These are phyloP conservation scores for Amblyteles armatorius DNA, from an alignment of 2,888 invertebrate species.

Conservation along the genomic window DNA sequence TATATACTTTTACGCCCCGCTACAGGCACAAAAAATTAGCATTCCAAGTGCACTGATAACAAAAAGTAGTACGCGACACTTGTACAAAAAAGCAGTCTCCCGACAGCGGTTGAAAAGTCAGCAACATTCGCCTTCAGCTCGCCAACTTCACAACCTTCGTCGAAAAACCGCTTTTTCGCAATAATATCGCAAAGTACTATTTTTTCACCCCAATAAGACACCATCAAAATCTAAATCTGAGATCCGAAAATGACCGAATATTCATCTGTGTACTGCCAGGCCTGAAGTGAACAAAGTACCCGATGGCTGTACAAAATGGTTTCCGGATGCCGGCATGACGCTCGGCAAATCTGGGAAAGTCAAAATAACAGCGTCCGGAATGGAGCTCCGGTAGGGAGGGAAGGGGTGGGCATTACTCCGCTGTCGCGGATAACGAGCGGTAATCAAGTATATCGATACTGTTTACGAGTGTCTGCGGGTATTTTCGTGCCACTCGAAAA, in stretches of 20 bases:
- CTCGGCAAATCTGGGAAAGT: conserved; percentile 56
- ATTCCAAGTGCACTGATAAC: too few species aligned
- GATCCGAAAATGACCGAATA: background rate
- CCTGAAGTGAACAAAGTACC: conserved; percentile 1
- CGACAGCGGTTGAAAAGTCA: too few species aligned
- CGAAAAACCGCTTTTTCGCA: too few species aligned
- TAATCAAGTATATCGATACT: conserved; percentile 69
- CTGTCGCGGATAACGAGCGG: conserved; percentile 66
- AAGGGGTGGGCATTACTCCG: conserved; percentile 36
- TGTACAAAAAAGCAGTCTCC: too few species aligned
- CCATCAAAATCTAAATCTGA: background rate
- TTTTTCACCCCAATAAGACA: background rate
- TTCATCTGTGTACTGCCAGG: background rate
- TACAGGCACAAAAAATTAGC: too few species aligned
- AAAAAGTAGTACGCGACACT: too few species aligned
- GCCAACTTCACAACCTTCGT: too few species aligned
- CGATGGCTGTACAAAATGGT: conserved; percentile 18
- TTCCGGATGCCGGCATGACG: conserved; percentile 31
- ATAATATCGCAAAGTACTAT: background rate
- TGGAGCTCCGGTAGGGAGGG: background rate
- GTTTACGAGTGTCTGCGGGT: conserved; percentile 64
- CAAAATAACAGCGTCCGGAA: conserved; percentile 58
- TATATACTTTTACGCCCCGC: too few species aligned
- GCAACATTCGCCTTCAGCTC: too few species aligned
- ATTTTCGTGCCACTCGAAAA: conserved; percentile 61